Evolutionary conservation across 1,140 invertebrate species (phyloP).

Genomic region (Choristoneura fumiferana): DNA sequence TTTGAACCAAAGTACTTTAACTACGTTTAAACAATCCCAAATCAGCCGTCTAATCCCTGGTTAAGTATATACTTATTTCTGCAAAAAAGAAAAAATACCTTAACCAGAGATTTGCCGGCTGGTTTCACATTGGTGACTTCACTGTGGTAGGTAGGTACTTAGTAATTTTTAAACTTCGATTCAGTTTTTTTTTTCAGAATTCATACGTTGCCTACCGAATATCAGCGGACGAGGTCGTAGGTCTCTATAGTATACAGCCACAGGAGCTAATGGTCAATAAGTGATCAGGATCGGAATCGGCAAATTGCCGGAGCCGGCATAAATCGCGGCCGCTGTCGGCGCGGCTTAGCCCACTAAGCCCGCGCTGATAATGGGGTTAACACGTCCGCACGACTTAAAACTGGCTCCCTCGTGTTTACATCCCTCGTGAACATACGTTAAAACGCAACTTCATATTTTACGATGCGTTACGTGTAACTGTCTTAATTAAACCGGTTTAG

Average conservation of each 20-base stretch:
- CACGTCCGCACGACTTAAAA: constrained; percentile 58
- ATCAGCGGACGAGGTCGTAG: neutral
- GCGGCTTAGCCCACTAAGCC: constrained; percentile 57
- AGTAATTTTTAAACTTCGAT: too few relatives aligned
- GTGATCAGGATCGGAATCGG: constrained; percentile 57
- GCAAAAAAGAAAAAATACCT: too few relatives aligned
- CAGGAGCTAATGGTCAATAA: constrained; percentile 50
- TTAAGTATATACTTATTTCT: too few relatives aligned
- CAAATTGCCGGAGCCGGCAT: constrained; percentile 59
- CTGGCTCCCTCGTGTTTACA: constrained; percentile 26
- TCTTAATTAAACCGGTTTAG: too few relatives aligned
- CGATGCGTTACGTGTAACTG: neutral
- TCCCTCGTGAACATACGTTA: neutral
- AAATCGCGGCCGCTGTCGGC: constrained; percentile 58
- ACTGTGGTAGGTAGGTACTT: too few relatives aligned
- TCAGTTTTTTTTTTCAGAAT: too few relatives aligned
- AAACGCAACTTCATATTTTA: constrained; percentile 1
- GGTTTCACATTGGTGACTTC: too few relatives aligned
- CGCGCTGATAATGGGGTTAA: constrained; percentile 66
- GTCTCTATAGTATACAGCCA: neutral
- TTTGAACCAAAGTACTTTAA: too few relatives aligned
- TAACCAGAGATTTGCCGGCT: too few relatives aligned
- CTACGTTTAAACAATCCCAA: too few relatives aligned
- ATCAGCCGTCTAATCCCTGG: too few relatives aligned
- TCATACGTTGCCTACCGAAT: neutral